A percentile compares a stretch with the other conserved stretches of the same genome.
Conservation (phyloP, 2,797 vertebrate species). For the Bradypus variegatus region DNA sequence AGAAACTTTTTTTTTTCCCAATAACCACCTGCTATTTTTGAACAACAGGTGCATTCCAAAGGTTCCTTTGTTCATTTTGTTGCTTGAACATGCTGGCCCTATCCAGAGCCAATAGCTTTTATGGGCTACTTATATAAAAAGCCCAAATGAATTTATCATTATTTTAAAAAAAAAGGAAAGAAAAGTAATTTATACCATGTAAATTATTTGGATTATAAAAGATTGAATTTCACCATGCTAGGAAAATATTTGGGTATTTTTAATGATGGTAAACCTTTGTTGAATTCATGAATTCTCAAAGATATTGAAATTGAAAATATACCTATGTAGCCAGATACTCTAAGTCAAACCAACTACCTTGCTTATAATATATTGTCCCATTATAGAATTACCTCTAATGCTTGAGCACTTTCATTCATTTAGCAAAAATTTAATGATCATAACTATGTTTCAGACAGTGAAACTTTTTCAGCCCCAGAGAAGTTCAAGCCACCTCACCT, state of each 20-base stretch:
- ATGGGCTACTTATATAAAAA: conserved; percentile 16
- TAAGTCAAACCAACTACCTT: not conserved
- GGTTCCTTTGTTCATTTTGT: conserved; percentile 46
- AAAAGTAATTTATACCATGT: not conserved
- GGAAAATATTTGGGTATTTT: conserved; percentile 4
- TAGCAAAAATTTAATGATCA: conserved; percentile 19
- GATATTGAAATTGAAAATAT: conserved; percentile 17
- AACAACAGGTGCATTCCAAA: conserved; percentile 43
- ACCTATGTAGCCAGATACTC: not conserved
- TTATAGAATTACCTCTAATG: not conserved
- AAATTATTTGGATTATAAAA: conserved; percentile 18
- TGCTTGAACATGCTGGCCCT: conserved; percentile 29
- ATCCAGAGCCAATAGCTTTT: conserved; percentile 21
- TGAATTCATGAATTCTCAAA: conserved; percentile 29
- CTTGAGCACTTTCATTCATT: not conserved
- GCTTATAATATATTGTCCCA: not conserved
- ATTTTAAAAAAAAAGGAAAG: not conserved
- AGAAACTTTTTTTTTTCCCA: not conserved
- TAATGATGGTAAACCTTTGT: not conserved
- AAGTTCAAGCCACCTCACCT: not conserved
- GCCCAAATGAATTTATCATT: conserved; percentile 34
- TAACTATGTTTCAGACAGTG: not conserved
- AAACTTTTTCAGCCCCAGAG: not conserved
- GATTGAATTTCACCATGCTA: not conserved
- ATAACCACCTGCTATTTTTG: conserved; percentile 28